phyloP scores from a whole-genome alignment of 2,888 invertebrate species.

The Drosophila meridiana region DNA sequence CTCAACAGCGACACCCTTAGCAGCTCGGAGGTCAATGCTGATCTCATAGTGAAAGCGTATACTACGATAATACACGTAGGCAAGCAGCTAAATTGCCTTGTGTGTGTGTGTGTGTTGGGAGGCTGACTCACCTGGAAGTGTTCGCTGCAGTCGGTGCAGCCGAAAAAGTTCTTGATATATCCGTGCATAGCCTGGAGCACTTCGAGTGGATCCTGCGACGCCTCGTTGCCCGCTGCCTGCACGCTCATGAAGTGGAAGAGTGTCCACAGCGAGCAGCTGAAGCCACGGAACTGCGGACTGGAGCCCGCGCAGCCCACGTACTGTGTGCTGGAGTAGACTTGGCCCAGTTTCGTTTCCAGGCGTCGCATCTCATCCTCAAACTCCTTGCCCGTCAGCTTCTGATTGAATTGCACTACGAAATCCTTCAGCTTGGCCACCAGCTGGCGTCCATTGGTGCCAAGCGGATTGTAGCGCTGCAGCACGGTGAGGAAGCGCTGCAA shows the following conservation, averaged over 20 bases:
- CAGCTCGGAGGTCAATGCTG: constrained; percentile 12
- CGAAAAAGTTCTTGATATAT: constrained; percentile 96
- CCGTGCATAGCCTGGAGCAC: constrained; percentile 93
- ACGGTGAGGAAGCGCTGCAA: constrained; percentile 90
- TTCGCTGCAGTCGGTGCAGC: constrained; percentile 94
- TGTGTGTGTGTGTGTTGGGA: not conserved
- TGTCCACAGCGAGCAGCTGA: constrained; percentile 97
- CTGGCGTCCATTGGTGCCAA: constrained; percentile 88
- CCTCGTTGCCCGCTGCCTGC: constrained; percentile 87
- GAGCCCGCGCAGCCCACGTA: constrained; percentile 95
- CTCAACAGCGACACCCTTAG: not conserved
- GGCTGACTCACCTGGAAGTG: constrained; percentile 90
- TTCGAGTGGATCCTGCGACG: constrained; percentile 87
- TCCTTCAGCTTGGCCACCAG: constrained; percentile 88
- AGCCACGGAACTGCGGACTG: constrained; percentile 90
- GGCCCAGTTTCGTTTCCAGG: constrained; percentile 87
- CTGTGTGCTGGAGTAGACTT: constrained; percentile 85
- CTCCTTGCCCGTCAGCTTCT: constrained; percentile 87
- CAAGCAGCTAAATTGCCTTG: not conserved
- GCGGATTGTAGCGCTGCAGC: constrained; percentile 92
- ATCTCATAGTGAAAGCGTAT: constrained; percentile 49
- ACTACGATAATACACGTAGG: constrained; percentile 39
- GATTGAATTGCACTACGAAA: constrained; percentile 86
- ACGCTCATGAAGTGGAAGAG: constrained; percentile 97
- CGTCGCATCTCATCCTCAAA: constrained; percentile 86